Percentiles rank a stretch among this genome's conserved stretches.
Conservation (phyloP, 2,888 invertebrate genomes). For the Pterostichus niger region DNA sequence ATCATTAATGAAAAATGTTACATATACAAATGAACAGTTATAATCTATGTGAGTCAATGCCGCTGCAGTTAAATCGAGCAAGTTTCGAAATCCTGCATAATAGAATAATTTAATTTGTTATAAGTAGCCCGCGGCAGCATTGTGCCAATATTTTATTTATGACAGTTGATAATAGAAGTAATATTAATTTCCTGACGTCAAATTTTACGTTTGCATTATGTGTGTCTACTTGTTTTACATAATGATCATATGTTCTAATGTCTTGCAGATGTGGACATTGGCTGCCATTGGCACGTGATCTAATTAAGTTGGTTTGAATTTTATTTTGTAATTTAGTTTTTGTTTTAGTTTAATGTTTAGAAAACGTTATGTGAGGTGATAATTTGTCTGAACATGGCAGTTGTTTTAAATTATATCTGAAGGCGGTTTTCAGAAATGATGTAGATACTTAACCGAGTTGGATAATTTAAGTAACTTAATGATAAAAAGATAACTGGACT, state of each 20-base stretch:
- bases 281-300: constrained; percentile 49
- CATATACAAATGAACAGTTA: too few relatives aligned
- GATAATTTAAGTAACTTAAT: constrained; percentile 27
- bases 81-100: constrained; percentile 43
- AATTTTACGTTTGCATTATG: constrained; percentile 44
- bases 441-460: constrained; percentile 37
- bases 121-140: constrained; percentile 32
- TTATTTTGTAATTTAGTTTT: constrained; percentile 39
- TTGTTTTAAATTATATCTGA: constrained; percentile 29
- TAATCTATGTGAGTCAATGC: neutral
- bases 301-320: constrained; percentile 37
- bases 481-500: constrained; percentile 20
- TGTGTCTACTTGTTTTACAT: neutral
- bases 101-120: constrained; percentile 58
- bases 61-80: neutral
- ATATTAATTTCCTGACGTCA: constrained; percentile 53
- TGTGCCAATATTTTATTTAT: constrained; percentile 52
- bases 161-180: constrained; percentile 49
- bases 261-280: constrained; percentile 38
- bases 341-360: constrained; percentile 33
- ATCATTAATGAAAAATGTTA: too few relatives aligned
- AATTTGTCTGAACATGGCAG: constrained; percentile 38
- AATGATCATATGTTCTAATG: neutral
- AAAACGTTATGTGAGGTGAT: constrained; percentile 33
- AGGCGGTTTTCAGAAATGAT: constrained; percentile 33